Base-by-base conservation (phyloP, 2,888 invertebrate species). In the Eugnorisma glareosa region DNA sequence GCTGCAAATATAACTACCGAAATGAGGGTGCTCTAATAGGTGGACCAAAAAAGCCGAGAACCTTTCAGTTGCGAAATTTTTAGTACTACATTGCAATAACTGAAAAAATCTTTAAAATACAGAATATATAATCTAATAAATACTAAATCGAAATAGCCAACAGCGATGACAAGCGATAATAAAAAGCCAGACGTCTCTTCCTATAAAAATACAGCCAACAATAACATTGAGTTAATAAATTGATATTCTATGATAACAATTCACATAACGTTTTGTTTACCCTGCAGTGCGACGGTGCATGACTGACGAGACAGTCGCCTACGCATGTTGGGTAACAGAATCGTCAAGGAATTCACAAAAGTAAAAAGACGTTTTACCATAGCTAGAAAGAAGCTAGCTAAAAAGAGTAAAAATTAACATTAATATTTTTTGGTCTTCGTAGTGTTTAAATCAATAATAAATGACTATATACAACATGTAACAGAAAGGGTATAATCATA, bases 191-290 rank as follows among this genome's bases (percentile, higher is more conserved):
- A 66, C 45, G n/a, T 67, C 45, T 35, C 15, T 7, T 31, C 6
- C 8, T 24, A 18, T 5, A 83, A 35, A 28, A 40, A 40, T 40
- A 63, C 18, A 63, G 51, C 51, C 61, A 83, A 63, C 28, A 48
- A 79, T 63, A 79, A 78, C 40, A 83, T 61, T 54, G 54, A 83
- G 21, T 21, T 13, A 45, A 63, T 83, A 83, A 83, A 73, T 73
- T 35, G 61, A 40, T 64, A 78, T 68, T 67, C 45, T 40, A 79
- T 40, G 51, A 43, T 15, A 83, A 78, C 11, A 57, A 24, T 13
- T 28, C 28, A 18, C 51, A 35, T 63, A 81, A 71, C 11, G 31
- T 21, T 73, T 59, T 73, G 63, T 80, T 81, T 72, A 45, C 24
- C 11, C 5, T 68, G 51, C n/a, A 6, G 67, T 43, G 61, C 63